Base-by-base conservation (phyloP, 2,113 vertebrate species). In the Oceanodroma tethys region DNA sequence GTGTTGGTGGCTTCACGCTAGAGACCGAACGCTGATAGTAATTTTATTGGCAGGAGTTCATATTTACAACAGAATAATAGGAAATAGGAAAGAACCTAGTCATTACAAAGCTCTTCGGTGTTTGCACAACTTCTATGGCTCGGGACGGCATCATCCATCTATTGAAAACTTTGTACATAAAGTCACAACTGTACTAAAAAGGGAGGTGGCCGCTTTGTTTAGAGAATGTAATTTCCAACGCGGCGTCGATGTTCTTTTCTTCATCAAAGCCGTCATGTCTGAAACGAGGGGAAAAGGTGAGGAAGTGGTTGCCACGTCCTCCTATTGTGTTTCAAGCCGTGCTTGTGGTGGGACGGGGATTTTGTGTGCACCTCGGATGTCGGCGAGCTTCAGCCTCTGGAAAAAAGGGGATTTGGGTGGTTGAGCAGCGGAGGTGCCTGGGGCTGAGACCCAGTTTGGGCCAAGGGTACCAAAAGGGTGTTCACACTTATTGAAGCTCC, bases 191-290 rank as follows among this genome's bases (percentile, higher is more conserved):
- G 47, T 3, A 3, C 66, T 45, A 14, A 36, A 4, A 52, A 0
- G 3, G 1, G 74, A 48, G 63, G 16, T 3, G 14, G 3, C 2
- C 0, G 8, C 65, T 45, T 38, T 4, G 0, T 11, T 16, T 4
- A 3, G 75, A 67, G 66, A 52, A 40, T 16, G 60, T 32, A 5
- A 0, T 6, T 50, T 12, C 47, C 82, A 22, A 1, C 6, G 11
- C 1, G 8, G 14, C 42, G 86, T 5, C 20, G 10, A 2, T 0
- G n/a, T 47, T 48, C 50, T 47, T 56, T 23, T 47, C 55, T 3
- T 53, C 56, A 2, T 58, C 65, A 27, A 8, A 60, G 80, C 52
- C 7, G 0, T n/a, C 1, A 1, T 0, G 60, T 18, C 80, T 88
- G 93, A 6, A 66, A 32, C 0, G 0, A 58, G 47, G 81, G 78